These are phyloP conservation scores for Leptinotarsa undecemlineata DNA, from an alignment of 1,140 invertebrate genomes.

Conservation along the genomic window DNA sequence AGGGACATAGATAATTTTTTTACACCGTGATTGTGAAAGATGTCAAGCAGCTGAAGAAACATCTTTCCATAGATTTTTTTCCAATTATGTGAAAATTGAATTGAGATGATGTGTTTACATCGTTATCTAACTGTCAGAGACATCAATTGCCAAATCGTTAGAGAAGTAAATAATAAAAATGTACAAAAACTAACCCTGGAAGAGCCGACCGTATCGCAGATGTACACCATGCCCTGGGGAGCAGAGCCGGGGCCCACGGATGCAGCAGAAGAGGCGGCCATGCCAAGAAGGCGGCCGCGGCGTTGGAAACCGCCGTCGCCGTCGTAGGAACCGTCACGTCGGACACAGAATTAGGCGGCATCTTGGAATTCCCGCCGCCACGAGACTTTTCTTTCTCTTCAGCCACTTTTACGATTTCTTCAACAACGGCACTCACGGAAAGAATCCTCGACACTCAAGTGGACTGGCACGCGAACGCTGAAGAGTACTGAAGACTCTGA, in stretches of 20 bases:
- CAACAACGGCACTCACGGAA: conserved; percentile 31
- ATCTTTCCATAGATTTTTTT: too few species aligned
- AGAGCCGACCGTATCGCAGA: conserved; percentile 50
- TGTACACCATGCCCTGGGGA: conserved; percentile 54
- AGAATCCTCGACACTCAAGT: conserved; percentile 14
- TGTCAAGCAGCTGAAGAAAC: too few species aligned
- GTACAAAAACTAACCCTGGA: conserved; percentile 47
- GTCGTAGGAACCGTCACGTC: conserved; percentile 29
- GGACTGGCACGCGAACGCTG: conserved; percentile 52
- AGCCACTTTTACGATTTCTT: conserved; percentile 49
- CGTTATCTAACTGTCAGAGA: too few species aligned
- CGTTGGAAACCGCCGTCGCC: conserved; percentile 38
- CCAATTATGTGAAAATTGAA: too few species aligned
- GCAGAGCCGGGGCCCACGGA: conserved; percentile 53
- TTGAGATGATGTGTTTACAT: too few species aligned
- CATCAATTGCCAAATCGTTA: too few species aligned
- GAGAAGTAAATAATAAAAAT: too few species aligned
- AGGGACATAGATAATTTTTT: too few species aligned
- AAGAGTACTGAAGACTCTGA: conserved; percentile 54
- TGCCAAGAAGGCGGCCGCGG: conserved; percentile 49
- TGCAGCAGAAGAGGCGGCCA: conserved; percentile 54
- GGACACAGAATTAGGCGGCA: conserved; percentile 38
- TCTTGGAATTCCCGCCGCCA: conserved; percentile 32
- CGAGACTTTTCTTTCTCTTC: conserved; percentile 44
- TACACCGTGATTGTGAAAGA: too few species aligned